A percentile compares a stretch with the other conserved stretches of the same genome.
phyloP scores from a whole-genome alignment of 2,113 vertebrate genomes.

The Zosterops lateralis region DNA sequence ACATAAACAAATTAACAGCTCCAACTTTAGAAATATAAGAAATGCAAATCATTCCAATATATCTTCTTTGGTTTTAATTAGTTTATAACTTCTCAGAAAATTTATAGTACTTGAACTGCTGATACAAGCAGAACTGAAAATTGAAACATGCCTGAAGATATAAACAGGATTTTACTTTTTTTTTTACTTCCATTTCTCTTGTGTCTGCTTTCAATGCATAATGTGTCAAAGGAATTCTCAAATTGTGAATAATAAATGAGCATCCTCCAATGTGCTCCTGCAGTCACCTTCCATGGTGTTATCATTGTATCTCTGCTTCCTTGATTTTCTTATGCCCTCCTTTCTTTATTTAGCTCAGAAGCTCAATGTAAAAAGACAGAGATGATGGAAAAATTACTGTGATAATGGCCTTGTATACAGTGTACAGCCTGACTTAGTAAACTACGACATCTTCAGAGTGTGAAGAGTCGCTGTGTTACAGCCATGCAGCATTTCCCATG shows the following conservation, averaged over 20 bases:
- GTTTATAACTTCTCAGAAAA: not conserved
- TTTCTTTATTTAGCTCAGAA: not conserved
- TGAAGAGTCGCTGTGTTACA: not conserved
- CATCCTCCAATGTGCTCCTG: not conserved
- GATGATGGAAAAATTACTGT: not conserved
- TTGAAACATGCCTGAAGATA: not conserved
- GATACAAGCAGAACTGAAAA: slow-evolving; percentile 25
- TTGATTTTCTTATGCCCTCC: not conserved
- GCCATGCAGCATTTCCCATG: not conserved
- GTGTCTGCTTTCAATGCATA: not conserved
- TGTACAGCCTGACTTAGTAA: not conserved
- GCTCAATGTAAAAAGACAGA: not conserved
- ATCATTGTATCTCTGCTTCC: not conserved
- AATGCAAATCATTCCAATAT: not conserved
- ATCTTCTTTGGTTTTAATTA: slow-evolving; percentile 28
- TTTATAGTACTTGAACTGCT: not conserved
- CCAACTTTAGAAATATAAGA: slow-evolving; percentile 4
- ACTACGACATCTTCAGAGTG: not conserved
- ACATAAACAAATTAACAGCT: not conserved
- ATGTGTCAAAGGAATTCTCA: not conserved
- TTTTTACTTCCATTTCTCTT: not conserved
- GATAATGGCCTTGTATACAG: not conserved
- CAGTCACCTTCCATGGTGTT: not conserved
- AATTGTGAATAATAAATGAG: not conserved
- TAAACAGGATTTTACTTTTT: not conserved